These are phyloP conservation scores for Hipparchia semele DNA, from an alignment of 2,888 invertebrate species.

Conservation along the genomic window DNA sequence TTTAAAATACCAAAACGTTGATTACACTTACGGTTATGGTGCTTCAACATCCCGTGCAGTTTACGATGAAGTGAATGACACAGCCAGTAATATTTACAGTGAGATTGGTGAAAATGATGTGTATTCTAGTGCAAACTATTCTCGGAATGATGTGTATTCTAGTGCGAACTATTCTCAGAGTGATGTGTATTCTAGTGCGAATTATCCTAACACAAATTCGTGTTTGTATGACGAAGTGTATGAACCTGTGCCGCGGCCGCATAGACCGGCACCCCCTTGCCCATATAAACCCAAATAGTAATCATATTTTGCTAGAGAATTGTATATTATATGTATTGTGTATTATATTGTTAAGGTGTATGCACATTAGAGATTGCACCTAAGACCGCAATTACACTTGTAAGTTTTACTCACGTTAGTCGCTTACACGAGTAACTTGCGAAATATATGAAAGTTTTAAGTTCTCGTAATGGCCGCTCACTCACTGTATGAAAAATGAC, in stretches of 20 bases:
- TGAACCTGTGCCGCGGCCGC: conserved; percentile 74
- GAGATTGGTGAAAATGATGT: conserved; percentile 59
- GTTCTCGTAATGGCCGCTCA: too few species aligned
- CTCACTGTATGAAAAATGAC: too few species aligned
- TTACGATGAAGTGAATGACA: conserved; percentile 72
- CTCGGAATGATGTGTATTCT: conserved; percentile 22
- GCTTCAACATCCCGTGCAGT: conserved; percentile 53
- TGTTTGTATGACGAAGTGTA: conserved; percentile 74
- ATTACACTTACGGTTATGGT: conserved; percentile 49
- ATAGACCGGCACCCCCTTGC: conserved; percentile 84
- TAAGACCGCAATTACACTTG: not conserved
- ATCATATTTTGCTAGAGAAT: not conserved
- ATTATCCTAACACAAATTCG: conserved; percentile 50
- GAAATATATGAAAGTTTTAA: too few species aligned
- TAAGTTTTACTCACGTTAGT: not conserved
- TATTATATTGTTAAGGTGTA: not conserved
- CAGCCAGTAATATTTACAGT: conserved; percentile 69
- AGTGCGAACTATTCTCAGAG: conserved; percentile 44
- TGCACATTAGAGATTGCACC: too few species aligned
- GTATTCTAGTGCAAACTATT: conserved; percentile 43
- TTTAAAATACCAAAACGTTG: conserved; percentile 69
- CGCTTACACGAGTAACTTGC: too few species aligned
- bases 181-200: conserved; percentile 19
- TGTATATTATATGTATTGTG: not conserved
- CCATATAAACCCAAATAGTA: conserved; percentile 53